A percentile compares a stretch with the other conserved stretches of the same genome.
phyloP scores from a whole-genome alignment of 2,113 vertebrate species.

The Equus przewalskii region DNA sequence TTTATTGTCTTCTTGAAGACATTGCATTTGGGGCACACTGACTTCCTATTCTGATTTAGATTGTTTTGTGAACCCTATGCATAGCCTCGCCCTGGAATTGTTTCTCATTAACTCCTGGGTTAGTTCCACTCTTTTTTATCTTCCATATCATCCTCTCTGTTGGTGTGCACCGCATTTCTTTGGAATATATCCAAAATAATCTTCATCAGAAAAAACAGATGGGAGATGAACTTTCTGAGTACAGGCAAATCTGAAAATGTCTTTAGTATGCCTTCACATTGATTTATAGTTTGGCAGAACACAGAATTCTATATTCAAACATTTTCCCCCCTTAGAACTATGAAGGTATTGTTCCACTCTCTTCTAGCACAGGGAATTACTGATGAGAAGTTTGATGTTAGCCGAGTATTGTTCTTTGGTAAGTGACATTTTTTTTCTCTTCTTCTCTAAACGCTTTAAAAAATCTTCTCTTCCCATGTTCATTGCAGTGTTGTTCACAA shows the following conservation, averaged over 20 bases:
- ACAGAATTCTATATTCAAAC: conserved; percentile 8
- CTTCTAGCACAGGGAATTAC: neutral
- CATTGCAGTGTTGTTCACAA: neutral
- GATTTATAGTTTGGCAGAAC: conserved; percentile 7
- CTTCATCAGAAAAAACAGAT: neutral
- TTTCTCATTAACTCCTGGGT: neutral
- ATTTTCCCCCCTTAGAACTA: neutral
- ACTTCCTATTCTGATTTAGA: neutral
- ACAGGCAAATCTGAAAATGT: conserved; percentile 17
- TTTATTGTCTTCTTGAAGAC: conserved; percentile 34
- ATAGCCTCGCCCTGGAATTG: neutral
- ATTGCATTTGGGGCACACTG: neutral
- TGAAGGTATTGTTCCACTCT: neutral
- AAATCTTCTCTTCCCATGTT: neutral
- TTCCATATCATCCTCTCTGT: neutral
- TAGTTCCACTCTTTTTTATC: neutral
- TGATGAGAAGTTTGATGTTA: neutral
- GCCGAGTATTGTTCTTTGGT: neutral
- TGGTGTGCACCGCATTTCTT: neutral
- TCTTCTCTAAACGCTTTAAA: neutral
- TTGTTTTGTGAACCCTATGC: neutral
- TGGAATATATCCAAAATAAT: conserved; percentile 14
- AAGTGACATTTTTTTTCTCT: neutral
- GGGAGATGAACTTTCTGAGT: conserved; percentile 8
- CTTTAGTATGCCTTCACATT: neutral